A percentile compares a stretch with the other conserved stretches of the same genome.
Evolutionary conservation across 2,888 invertebrate genomes (phyloP).

Genomic region (Eupeodes luniger): DNA sequence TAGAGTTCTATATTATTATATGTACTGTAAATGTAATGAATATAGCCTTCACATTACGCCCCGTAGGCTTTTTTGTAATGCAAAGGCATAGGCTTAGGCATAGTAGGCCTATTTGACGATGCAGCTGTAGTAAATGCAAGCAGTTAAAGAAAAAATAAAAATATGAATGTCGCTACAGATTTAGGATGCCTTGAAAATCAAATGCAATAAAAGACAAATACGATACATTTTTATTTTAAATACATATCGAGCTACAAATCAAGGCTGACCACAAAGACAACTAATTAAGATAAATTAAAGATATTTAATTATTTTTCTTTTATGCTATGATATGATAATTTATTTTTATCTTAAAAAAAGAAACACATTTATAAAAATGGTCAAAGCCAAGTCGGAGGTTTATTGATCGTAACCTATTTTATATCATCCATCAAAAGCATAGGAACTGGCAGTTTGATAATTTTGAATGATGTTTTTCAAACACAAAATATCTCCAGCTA

Average conservation of each 20-base stretch:
- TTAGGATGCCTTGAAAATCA: conserved; percentile 27
- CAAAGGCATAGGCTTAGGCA: conserved; percentile 5
- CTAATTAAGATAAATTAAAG: neutral
- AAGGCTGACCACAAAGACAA: neutral
- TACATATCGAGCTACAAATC: neutral
- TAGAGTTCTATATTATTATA: conserved; percentile 55
- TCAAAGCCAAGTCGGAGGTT: no score
- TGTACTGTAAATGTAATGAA: conserved; percentile 10
- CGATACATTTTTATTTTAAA: no score
- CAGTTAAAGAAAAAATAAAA: neutral
- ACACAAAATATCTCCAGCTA: no score
- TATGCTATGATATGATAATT: no score
- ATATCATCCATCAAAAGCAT: no score
- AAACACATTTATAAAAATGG: no score
- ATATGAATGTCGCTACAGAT: conserved; percentile 45
- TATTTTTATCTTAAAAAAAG: no score
- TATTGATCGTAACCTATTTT: no score
- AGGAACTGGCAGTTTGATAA: no score
- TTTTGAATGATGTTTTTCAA: no score
- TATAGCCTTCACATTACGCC: conserved; percentile 68
- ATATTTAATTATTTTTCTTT: neutral
- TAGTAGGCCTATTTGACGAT: conserved; percentile 34
- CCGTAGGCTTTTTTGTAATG: conserved; percentile 50
- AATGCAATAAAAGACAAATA: neutral
- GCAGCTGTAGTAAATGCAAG: conserved; percentile 28